phyloP scores from a whole-genome alignment of 1,140 invertebrate genomes.

The Pentalonia nigronervosa region DNA sequence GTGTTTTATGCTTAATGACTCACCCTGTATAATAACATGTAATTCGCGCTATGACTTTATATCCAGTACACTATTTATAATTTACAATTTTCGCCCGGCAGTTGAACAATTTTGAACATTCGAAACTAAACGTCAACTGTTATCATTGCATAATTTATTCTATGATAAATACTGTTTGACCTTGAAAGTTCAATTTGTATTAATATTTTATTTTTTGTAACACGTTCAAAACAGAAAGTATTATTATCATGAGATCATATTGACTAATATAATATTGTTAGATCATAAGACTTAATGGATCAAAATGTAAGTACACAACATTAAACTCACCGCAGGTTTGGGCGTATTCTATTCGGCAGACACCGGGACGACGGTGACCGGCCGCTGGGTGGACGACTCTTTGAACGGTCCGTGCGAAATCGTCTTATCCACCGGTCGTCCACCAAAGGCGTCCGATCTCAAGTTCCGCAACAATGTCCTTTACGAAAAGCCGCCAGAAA shows the following conservation, averaged over 20 bases:
- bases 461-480: not conserved
- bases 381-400: not conserved
- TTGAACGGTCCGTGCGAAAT: constrained; percentile 29
- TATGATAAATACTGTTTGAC: not conserved
- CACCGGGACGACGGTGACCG: not conserved
- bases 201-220: no score
- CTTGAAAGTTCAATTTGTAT: not conserved
- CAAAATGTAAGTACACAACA: not conserved
- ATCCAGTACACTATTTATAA: not conserved
- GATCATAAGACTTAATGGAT: no score
- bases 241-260: no score
- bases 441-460: not conserved
- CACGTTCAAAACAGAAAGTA: not conserved
- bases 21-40: not conserved
- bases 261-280: no score
- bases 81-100: not conserved
- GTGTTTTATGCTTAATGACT: no score
- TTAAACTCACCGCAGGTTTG: not conserved
- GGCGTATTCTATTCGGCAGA: not conserved
- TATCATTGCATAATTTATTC: not conserved
- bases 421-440: not conserved
- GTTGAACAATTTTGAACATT: not conserved
- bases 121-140: not conserved
- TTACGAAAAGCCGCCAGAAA: not conserved
- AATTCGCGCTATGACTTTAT: not conserved